Percentiles rank a stretch among this genome's conserved stretches.
These are phyloP conservation scores for Lophotriccus pileatus DNA, from an alignment of 2,797 vertebrate genomes.

Conservation along the genomic window DNA sequence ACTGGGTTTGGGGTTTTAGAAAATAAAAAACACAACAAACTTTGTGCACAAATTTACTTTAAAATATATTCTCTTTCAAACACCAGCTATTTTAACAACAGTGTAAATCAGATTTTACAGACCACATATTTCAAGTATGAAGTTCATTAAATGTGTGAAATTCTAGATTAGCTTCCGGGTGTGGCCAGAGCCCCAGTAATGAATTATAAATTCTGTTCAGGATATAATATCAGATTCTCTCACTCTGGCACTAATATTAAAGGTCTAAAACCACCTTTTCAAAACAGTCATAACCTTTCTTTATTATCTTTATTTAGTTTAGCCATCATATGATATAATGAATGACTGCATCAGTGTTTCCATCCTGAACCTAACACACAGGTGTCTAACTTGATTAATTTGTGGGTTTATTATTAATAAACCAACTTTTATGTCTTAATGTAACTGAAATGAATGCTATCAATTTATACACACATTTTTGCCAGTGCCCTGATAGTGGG, in stretches of 20 bases:
- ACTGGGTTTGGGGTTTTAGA: not conserved
- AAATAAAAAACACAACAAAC: slow-evolving; percentile 23
- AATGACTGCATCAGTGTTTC: slow-evolving; percentile 5
- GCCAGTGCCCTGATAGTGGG: not conserved
- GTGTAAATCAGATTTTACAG: slow-evolving; percentile 80
- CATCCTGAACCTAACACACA: not conserved
- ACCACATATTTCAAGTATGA: slow-evolving; percentile 74
- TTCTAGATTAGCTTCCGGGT: slow-evolving; percentile 73
- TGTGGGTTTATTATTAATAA: not conserved
- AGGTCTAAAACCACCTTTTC: slow-evolving; percentile 32
- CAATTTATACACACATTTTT: not conserved
- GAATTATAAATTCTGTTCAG: slow-evolving; percentile 68
- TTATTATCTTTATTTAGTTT: slow-evolving; percentile 14
- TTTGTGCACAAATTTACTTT: slow-evolving; percentile 68
- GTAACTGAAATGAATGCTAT: not conserved
- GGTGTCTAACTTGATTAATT: slow-evolving; percentile 1
- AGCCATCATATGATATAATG: not conserved
- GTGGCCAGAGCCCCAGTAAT: slow-evolving; percentile 65
- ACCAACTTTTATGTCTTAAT: not conserved
- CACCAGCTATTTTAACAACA: slow-evolving; percentile 69
- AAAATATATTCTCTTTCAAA: slow-evolving; percentile 68
- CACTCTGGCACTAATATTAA: not conserved
- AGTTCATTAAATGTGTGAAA: slow-evolving; percentile 81
- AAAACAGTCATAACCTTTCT: slow-evolving; percentile 15
- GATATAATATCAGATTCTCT: slow-evolving; percentile 55